These are phyloP conservation scores for Ectemnius continuus DNA, from an alignment of 2,888 invertebrate genomes.

Conservation along the genomic window DNA sequence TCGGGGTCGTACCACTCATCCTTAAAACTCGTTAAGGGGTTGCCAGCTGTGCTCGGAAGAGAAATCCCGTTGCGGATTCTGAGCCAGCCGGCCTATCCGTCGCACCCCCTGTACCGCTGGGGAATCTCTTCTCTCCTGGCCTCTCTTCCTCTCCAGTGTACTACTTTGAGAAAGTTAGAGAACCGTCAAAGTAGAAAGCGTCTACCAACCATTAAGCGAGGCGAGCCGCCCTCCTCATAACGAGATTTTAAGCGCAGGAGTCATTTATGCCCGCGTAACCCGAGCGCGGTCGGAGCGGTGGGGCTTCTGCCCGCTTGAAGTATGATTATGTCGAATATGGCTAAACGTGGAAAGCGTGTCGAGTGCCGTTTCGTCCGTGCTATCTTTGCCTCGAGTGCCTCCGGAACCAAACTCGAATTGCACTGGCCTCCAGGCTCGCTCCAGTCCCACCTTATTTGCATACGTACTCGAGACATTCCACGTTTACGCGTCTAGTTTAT, in stretches of 20 bases:
- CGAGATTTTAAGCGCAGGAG: conserved; percentile 2
- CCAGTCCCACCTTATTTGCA: no score
- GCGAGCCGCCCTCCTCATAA: not conserved
- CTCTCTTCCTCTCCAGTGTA: no score
- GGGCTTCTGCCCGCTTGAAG: not conserved
- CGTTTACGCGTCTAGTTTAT: no score
- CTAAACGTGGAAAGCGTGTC: not conserved
- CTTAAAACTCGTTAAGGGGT: conserved; percentile 18
- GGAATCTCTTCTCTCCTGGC: not conserved
- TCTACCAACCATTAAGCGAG: not conserved
- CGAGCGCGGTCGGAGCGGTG: not conserved
- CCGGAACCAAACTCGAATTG: no score
- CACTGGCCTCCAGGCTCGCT: no score
- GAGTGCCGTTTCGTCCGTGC: no score
- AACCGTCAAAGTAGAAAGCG: not conserved
- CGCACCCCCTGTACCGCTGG: not conserved
- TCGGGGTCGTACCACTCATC: not conserved
- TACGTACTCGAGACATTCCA: no score
- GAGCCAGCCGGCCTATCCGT: not conserved
- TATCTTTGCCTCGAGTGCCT: no score
- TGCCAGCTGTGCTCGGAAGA: not conserved
- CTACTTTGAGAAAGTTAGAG: conserved; percentile 5
- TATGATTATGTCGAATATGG: not conserved
- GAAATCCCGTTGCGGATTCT: conserved; percentile 4
- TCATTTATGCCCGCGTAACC: conserved; percentile 5